These are phyloP conservation scores for Sebastes cheni DNA, from an alignment of 2,797 vertebrate genomes.

Conservation along the genomic window DNA sequence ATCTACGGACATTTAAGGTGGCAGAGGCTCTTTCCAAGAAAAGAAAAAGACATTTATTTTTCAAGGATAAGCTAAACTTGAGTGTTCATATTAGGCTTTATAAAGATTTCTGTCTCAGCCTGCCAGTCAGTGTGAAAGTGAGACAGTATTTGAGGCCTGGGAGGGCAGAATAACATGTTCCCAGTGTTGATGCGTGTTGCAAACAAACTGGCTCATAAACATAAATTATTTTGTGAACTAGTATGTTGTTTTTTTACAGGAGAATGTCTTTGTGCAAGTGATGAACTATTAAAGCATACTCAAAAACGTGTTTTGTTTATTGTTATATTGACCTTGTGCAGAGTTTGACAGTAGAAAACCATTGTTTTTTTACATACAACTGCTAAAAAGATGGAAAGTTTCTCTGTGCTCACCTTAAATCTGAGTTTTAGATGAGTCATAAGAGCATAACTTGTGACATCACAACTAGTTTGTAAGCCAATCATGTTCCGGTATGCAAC, in stretches of 20 bases:
- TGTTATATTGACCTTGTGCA: not conserved
- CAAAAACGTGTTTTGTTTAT: not conserved
- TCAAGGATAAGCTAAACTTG: slow-evolving; percentile 2
- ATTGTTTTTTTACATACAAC: not conserved
- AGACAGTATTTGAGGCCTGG: slow-evolving; percentile 1
- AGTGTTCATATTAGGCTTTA: slow-evolving; percentile 16
- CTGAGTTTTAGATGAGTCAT: not conserved
- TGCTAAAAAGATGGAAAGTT: accelerated
- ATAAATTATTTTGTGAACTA: not conserved
- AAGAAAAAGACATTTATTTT: not conserved
- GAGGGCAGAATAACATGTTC: not conserved
- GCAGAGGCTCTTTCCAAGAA: not conserved
- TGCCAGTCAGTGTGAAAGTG: slow-evolving; percentile 15
- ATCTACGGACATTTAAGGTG: slow-evolving; percentile 18
- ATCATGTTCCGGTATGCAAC: not conserved
- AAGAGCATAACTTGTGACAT: not conserved
- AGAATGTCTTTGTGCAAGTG: not conserved
- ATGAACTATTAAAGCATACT: not conserved
- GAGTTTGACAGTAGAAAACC: not conserved
- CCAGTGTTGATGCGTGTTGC: not conserved
- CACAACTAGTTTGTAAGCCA: not conserved
- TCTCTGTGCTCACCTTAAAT: not conserved
- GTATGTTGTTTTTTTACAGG: not conserved
- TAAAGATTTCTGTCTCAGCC: slow-evolving; percentile 4
- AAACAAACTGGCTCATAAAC: not conserved